Percentiles rank a stretch among this genome's conserved stretches.
Conservation (phyloP, 2,797 vertebrate species). For the Dermochelys coriacea region DNA sequence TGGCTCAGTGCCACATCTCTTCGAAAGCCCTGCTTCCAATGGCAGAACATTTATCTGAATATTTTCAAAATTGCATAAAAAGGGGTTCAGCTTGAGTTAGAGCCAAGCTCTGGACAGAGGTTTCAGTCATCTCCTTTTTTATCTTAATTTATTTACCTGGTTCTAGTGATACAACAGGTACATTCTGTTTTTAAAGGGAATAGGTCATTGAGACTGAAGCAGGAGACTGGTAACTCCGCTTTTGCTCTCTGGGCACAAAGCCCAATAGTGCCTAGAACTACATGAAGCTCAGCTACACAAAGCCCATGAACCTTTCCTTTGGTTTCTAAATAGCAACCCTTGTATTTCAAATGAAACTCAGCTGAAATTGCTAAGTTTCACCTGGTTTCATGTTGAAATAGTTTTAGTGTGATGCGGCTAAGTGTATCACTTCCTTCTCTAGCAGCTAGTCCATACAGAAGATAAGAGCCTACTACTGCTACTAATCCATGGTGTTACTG, state of each 20-base stretch:
- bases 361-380: neutral
- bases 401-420: neutral
- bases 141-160: neutral
- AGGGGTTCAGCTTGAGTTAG: neutral
- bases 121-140: neutral
- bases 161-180: neutral
- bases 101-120: neutral
- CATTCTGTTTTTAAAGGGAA: neutral
- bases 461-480: accelerated
- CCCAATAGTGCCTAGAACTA: neutral
- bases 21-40: neutral
- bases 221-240: neutral
- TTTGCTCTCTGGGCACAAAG: neutral
- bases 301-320: neutral
- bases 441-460: neutral
- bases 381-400: neutral
- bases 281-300: accelerated
- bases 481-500: neutral
- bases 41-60: neutral
- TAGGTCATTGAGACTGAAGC: neutral
- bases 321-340: conserved; percentile 27
- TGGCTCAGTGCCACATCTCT: neutral
- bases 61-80: neutral
- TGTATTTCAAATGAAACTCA: neutral
- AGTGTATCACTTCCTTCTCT: accelerated